A percentile compares a stretch with the other conserved stretches of the same genome.
Evolutionary conservation across 2,797 vertebrate species (phyloP).

Genomic region (Avahi laniger): DNA sequence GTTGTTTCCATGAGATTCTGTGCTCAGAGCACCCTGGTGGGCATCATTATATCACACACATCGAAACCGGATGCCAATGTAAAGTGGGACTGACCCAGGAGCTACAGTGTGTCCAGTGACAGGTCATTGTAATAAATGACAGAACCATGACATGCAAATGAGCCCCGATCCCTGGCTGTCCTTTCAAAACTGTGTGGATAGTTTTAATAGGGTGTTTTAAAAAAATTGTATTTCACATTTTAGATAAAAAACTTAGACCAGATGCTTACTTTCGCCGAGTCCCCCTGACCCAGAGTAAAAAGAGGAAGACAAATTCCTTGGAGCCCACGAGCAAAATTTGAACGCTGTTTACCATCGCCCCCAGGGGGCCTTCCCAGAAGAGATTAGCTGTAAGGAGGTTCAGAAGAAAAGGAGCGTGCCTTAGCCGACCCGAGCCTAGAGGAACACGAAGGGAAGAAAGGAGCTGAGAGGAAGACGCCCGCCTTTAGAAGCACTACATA

Average conservation of each 20-base stretch:
- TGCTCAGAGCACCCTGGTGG: neutral
- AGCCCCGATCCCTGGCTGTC: neutral
- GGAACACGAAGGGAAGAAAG: neutral
- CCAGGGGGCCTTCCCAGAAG: neutral
- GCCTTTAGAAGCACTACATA: neutral
- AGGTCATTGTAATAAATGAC: neutral
- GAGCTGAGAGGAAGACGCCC: neutral
- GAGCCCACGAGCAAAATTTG: neutral
- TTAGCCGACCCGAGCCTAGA: neutral
- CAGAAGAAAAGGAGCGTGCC: neutral
- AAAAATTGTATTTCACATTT: neutral
- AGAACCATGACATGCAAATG: neutral
- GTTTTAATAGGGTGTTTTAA: neutral
- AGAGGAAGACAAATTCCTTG: neutral
- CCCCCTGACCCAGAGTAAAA: neutral
- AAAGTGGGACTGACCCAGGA: neutral
- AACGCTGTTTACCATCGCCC: neutral
- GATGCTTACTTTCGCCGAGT: neutral
- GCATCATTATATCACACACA: neutral
- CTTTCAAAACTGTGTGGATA: neutral
- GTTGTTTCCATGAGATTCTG: neutral
- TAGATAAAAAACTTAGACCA: neutral
- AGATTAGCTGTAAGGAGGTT: neutral
- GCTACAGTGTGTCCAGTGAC: neutral
- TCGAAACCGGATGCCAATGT: neutral